Percentiles rank a stretch among this genome's conserved stretches.
These are phyloP conservation scores for Odontomachus brunneus DNA, from an alignment of 1,140 invertebrate genomes.

Conservation along the genomic window DNA sequence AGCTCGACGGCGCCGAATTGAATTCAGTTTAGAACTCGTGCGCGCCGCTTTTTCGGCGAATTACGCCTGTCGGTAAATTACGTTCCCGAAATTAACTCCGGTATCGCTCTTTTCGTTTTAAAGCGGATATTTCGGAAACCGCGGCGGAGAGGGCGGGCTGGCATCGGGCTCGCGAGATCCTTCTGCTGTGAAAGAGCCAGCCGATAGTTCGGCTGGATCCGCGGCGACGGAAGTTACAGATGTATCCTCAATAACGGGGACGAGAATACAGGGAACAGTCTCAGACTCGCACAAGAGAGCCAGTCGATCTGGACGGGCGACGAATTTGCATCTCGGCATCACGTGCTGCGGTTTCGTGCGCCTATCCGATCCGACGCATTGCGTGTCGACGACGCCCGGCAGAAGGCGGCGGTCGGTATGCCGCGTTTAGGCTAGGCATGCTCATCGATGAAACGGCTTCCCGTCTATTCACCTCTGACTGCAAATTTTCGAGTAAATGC, in stretches of 20 bases:
- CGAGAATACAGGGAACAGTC: background rate
- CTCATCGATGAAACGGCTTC: slow-evolving; percentile 58
- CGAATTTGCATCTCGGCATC: background rate
- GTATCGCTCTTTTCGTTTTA: no score
- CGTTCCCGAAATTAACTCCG: no score
- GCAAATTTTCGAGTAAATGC: background rate
- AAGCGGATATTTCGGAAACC: no score
- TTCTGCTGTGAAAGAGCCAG: no score
- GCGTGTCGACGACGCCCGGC: slow-evolving; percentile 34
- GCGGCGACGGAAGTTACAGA: background rate
- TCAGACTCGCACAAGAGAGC: background rate
- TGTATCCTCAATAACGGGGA: background rate
- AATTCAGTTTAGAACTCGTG: no score
- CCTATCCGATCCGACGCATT: slow-evolving; percentile 2
- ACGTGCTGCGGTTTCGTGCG: background rate
- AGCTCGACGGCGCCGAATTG: no score
- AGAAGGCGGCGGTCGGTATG: slow-evolving; percentile 54
- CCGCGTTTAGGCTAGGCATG: slow-evolving; percentile 32
- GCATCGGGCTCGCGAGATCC: no score
- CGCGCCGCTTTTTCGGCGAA: no score
- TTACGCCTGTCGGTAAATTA: no score
- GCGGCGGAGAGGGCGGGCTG: no score
- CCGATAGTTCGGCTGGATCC: background rate
- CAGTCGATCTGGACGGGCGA: background rate
- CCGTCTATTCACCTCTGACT: background rate